phyloP scores from a whole-genome alignment of 2,113 vertebrate species.

The Etia nguti region DNA sequence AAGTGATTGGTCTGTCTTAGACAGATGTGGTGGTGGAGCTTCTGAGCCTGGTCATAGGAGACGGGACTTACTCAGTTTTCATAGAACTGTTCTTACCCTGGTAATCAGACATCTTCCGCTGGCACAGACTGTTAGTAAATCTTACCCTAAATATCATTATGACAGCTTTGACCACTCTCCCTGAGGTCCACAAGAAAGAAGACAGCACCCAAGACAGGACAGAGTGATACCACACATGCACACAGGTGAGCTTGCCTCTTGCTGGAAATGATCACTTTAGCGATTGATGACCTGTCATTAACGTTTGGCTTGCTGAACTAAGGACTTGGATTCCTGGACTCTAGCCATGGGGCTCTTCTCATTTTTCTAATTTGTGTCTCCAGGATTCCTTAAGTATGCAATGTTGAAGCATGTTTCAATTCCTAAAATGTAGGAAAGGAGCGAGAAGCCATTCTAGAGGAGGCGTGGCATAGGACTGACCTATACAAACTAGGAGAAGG shows the following conservation, averaged over 20 bases:
- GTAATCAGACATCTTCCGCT: neutral
- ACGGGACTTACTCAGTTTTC: accelerated
- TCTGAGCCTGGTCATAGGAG: neutral
- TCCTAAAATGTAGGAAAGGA: neutral
- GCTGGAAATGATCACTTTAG: neutral
- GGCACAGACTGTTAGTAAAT: neutral
- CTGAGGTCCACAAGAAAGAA: neutral
- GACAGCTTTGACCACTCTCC: neutral
- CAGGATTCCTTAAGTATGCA: neutral
- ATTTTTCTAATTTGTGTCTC: neutral
- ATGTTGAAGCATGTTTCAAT: neutral
- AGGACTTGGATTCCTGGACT: neutral
- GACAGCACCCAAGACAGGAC: neutral
- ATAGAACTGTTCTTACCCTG: neutral
- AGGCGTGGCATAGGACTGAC: neutral
- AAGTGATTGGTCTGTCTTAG: neutral
- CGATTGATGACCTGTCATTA: neutral
- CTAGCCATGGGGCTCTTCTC: neutral
- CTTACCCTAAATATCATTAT: neutral
- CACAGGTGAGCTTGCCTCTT: neutral
- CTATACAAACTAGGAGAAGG: neutral
- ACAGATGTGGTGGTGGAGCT: neutral
- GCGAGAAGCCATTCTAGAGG: neutral
- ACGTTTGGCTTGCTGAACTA: neutral
- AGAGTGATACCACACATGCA: neutral